Evolutionary conservation across 2,113 vertebrate species (phyloP).

Genomic region (Misgurnus mizolepis): DNA sequence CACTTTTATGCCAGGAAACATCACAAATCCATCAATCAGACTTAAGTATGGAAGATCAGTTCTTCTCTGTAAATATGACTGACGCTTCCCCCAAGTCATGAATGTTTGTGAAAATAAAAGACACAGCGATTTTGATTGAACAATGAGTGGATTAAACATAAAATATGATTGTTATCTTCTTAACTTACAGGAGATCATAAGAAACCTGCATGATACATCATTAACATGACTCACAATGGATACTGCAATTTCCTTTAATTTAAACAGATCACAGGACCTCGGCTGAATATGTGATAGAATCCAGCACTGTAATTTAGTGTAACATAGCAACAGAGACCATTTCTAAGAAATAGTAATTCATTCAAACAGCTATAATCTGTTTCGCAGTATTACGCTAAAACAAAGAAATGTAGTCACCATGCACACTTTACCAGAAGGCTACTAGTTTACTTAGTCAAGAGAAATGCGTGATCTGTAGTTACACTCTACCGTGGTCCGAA

Average conservation of each 20-base stretch:
- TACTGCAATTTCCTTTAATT: slow-evolving; percentile 11
- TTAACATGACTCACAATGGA: not conserved
- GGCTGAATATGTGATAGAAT: not conserved
- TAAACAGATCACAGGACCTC: slow-evolving; percentile 15
- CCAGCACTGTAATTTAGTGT: slow-evolving; percentile 22
- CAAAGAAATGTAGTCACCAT: slow-evolving; percentile 17
- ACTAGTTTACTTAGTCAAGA: slow-evolving; percentile 23
- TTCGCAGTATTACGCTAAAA: not conserved
- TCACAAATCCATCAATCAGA: slow-evolving; percentile 34
- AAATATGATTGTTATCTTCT: too few relatives aligned
- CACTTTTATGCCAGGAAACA: slow-evolving; percentile 25
- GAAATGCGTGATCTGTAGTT: slow-evolving; percentile 11
- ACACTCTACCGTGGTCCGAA: slow-evolving; percentile 6
- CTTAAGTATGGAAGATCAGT: not conserved
- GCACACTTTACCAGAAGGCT: slow-evolving; percentile 11
- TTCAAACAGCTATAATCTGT: not conserved
- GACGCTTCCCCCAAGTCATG: too few relatives aligned
- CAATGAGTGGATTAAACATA: too few relatives aligned
- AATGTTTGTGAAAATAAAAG: too few relatives aligned
- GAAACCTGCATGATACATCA: not conserved
- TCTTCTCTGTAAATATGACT: not conserved
- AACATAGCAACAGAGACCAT: slow-evolving; percentile 17
- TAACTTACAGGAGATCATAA: too few relatives aligned
- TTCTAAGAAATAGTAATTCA: slow-evolving; percentile 18
- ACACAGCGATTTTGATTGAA: too few relatives aligned